A percentile compares a stretch with the other conserved stretches of the same genome.
Conservation (phyloP, 2,113 vertebrate species). For the Galeopterus variegatus region DNA sequence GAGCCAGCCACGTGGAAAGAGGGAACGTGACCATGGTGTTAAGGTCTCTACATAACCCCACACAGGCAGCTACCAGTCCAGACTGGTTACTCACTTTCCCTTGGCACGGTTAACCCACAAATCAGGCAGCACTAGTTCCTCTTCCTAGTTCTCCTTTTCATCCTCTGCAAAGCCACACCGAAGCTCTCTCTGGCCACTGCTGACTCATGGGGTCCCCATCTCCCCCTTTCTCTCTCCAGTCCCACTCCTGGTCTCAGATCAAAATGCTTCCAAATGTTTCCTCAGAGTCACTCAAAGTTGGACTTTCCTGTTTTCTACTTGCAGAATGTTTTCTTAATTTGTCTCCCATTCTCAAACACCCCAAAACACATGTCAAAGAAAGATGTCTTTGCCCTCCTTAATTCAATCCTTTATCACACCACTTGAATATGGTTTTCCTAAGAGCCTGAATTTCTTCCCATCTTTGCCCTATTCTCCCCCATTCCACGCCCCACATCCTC, state of each 20-base stretch:
- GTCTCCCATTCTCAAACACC: constrained; percentile 4
- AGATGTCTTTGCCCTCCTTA: background rate
- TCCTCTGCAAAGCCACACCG: constrained; percentile 44
- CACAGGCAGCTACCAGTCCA: background rate
- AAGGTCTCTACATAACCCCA: background rate
- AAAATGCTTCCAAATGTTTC: background rate
- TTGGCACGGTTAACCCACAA: constrained; percentile 55
- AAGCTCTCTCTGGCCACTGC: constrained; percentile 34
- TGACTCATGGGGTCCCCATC: background rate
- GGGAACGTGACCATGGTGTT: background rate
- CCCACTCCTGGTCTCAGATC: background rate
- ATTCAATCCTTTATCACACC: background rate
- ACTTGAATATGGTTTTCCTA: background rate
- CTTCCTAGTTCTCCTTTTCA: constrained; percentile 69
- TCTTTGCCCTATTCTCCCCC: background rate
- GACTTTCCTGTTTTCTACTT: background rate
- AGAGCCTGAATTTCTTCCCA: background rate
- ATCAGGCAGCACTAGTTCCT: constrained; percentile 65
- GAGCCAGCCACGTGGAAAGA: background rate
- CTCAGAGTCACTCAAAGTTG: constrained; percentile 46
- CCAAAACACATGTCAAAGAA: background rate
- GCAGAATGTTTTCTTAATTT: background rate
- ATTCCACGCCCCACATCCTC: background rate
- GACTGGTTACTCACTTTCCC: constrained; percentile 51
- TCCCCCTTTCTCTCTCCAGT: background rate